Base-by-base conservation (phyloP, 2,888 invertebrate species). In the Rotaria magnacalcarata region DNA sequence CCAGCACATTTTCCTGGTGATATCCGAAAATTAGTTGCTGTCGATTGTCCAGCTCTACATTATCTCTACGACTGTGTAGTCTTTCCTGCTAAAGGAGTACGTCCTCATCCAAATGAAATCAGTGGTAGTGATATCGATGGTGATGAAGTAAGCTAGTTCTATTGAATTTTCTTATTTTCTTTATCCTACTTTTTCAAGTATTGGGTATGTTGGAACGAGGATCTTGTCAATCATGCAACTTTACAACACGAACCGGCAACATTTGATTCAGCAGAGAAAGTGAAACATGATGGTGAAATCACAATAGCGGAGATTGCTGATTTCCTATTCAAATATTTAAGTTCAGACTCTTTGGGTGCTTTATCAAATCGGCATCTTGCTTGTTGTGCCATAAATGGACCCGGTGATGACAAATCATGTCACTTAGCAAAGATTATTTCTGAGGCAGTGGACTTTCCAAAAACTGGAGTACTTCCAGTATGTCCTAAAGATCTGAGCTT, bases 51-150 rank as follows among this genome's bases (percentile, higher is more conserved):
- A 47, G n/a, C 47, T 8, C 24, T 80, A 2, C 24, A 80, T 24
- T 47, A 80, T 47, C n/a, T 80, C 4, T 24, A 47, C 5, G 47
- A 80, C 4, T 43, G 43, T 24, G 41, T 80, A 47, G 80, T 80
- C 14, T 80, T 80, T 47, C 80, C 80, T 47, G 47, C 47, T 8
- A 2, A 80, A n/a, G 80, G 80, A 10, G 8, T 47, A n/a, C 80
- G 47, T 24, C 80, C 80, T n/a, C 80, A 80, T 47, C 43, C 80
- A 47, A 47, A 43, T 80, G 80, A 80, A 43, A 80, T 80, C 1
- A 80, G 80, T 80, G 80, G 80, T 24, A 47, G 47, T 24, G 80
- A 80, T 80, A 24, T 80, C 10, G 80, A 80, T 80, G 80, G 80
- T 24, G 80, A 80, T 47, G 67, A 67, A 27, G 67, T 67, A 67